Conservation (phyloP, 2,113 vertebrate genomes). For the Tachysurus vachellii region DNA sequence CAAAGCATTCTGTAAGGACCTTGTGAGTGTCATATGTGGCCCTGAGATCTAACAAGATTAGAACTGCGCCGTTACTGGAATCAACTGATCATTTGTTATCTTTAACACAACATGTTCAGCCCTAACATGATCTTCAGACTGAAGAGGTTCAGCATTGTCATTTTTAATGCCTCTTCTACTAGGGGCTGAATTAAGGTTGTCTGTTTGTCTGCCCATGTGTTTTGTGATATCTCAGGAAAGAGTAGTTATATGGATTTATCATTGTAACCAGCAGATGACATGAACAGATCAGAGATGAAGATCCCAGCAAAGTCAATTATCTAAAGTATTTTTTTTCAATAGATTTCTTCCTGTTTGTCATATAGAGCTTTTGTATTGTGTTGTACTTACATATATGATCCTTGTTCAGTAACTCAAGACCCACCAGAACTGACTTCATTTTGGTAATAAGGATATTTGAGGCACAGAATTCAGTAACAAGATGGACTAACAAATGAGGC, state of each 20-base stretch:
- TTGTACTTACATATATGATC: no score
- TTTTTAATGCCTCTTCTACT: neutral
- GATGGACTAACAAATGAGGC: neutral
- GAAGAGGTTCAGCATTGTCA: neutral
- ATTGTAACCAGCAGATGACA: neutral
- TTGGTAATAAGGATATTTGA: neutral
- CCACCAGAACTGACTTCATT: neutral
- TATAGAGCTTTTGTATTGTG: no score
- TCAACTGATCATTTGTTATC: neutral
- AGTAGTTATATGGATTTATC: neutral
- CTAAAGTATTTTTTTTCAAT: neutral
- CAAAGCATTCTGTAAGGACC: neutral
- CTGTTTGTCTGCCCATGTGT: neutral
- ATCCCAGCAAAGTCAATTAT: neutral
- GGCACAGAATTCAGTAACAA: neutral
- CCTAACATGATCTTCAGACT: neutral
- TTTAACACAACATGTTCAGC: neutral
- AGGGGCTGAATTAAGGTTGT: neutral
- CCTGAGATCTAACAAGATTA: neutral
- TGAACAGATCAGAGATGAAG: no score
- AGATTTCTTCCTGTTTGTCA: neutral
- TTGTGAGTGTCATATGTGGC: neutral
- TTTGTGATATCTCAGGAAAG: neutral
- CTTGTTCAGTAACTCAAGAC: neutral
- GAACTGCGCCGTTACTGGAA: neutral